A percentile compares a stretch with the other conserved stretches of the same genome.
These are phyloP conservation scores for Luehdorfia chinensis DNA, from an alignment of 1,140 invertebrate genomes.

Conservation along the genomic window DNA sequence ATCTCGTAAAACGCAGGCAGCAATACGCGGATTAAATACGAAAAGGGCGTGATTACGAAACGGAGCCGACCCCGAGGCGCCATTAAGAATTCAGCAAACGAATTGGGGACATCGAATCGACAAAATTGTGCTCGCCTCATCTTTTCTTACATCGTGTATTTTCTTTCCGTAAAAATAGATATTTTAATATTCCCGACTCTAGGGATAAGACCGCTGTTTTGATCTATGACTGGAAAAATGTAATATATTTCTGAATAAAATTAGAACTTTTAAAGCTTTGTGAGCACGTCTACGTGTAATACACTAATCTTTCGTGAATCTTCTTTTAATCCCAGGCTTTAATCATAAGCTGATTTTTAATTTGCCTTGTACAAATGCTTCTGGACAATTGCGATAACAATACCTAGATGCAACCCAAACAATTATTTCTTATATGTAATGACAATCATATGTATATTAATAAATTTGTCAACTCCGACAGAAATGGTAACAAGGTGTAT, in stretches of 20 bases:
- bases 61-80: constrained; percentile 45
- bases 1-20: constrained; percentile 18
- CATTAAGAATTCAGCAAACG: constrained; percentile 71
- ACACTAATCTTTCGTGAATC: too few species aligned
- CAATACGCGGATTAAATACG: constrained; percentile 60
- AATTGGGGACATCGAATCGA: constrained; percentile 70
- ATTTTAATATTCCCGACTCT: constrained; percentile 61
- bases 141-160: constrained; percentile 67
- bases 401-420: too few species aligned
- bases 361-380: too few species aligned
- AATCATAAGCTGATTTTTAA: too few species aligned
- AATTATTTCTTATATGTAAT: too few species aligned
- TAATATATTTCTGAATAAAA: constrained; percentile 36
- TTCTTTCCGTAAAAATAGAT: constrained; percentile 51
- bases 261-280: background rate
- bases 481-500: too few species aligned
- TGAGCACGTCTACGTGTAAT: too few species aligned
- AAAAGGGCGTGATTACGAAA: constrained; percentile 55
- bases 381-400: too few species aligned
- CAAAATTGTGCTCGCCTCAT: constrained; percentile 69
- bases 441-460: too few species aligned
- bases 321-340: too few species aligned
- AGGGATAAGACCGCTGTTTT: constrained; percentile 59
- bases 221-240: constrained; percentile 62
- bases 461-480: too few species aligned